Evolutionary conservation across 35 echinoderm and acorn worm genomes (phyloP).

Genomic region (Hemicentrotus pulcherrimus): DNA sequence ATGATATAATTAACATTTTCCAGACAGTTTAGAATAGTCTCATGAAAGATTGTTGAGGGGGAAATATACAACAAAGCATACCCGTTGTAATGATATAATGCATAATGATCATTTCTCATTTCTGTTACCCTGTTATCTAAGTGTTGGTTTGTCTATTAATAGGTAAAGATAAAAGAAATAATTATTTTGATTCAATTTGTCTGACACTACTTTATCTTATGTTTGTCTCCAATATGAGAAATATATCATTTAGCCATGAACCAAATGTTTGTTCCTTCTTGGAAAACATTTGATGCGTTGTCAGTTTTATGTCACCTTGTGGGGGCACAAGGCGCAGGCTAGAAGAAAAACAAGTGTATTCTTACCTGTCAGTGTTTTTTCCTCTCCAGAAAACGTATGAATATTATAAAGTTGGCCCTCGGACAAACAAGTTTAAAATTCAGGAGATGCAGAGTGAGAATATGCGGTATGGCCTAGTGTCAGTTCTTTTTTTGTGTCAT

Average conservation of each 20-base stretch:
- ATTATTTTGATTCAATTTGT: too few relatives aligned
- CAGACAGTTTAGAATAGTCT: too few relatives aligned
- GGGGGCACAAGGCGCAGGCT: not conserved
- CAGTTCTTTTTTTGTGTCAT: conserved; percentile 25
- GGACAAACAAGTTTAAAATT: not conserved
- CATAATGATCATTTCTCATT: too few relatives aligned
- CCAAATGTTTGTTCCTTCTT: not conserved
- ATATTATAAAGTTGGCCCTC: not conserved
- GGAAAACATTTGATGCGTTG: not conserved
- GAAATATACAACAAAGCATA: too few relatives aligned
- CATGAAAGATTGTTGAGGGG: too few relatives aligned
- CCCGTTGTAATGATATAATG: too few relatives aligned
- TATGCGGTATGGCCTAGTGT: not conserved
- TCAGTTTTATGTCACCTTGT: not conserved
- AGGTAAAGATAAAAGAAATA: too few relatives aligned
- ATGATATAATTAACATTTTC: too few relatives aligned
- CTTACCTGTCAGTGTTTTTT: not conserved
- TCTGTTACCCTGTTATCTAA: too few relatives aligned
- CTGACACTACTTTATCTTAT: too few relatives aligned
- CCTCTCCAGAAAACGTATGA: not conserved
- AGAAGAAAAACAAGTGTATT: conserved; percentile 13
- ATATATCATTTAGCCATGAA: not conserved
- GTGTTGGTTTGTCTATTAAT: too few relatives aligned
- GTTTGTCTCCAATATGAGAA: too few relatives aligned
- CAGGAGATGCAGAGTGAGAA: not conserved